Percentiles rank a stretch among this genome's conserved stretches.
phyloP scores from a whole-genome alignment of 2,113 vertebrate genomes.

The Catagonus wagneri region DNA sequence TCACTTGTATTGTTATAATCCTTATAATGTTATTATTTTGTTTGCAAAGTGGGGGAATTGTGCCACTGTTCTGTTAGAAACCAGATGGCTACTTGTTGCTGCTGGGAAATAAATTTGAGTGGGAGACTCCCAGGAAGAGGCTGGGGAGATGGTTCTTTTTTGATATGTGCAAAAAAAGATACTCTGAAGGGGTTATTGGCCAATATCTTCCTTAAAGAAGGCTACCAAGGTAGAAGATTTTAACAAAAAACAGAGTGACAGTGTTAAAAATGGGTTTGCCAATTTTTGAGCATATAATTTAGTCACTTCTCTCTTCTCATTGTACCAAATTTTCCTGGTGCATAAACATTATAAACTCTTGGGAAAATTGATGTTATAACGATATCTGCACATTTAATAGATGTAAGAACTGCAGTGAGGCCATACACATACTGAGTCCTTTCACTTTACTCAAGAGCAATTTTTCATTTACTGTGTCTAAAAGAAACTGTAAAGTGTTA shows the following conservation, averaged over 20 bases:
- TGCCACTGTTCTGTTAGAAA: background rate
- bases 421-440: background rate
- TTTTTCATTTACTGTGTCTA: slow-evolving; percentile 4
- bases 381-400: background rate
- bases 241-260: background rate
- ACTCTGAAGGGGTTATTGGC: background rate
- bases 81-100: background rate
- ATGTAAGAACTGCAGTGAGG: background rate
- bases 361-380: background rate
- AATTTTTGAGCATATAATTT: background rate
- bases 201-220: background rate
- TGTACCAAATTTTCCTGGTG: background rate
- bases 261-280: background rate
- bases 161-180: background rate
- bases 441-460: background rate
- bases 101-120: slow-evolving; percentile 12
- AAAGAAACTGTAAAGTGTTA: background rate
- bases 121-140: background rate
- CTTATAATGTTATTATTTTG: slow-evolving; percentile 2
- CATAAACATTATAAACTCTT: background rate
- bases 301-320: background rate
- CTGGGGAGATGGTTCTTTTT: background rate
- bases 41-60: background rate
- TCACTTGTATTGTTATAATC: background rate
- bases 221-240: background rate